Evolutionary conservation across 2,113 vertebrate species (phyloP).

Genomic region (Spilogale gracilis): DNA sequence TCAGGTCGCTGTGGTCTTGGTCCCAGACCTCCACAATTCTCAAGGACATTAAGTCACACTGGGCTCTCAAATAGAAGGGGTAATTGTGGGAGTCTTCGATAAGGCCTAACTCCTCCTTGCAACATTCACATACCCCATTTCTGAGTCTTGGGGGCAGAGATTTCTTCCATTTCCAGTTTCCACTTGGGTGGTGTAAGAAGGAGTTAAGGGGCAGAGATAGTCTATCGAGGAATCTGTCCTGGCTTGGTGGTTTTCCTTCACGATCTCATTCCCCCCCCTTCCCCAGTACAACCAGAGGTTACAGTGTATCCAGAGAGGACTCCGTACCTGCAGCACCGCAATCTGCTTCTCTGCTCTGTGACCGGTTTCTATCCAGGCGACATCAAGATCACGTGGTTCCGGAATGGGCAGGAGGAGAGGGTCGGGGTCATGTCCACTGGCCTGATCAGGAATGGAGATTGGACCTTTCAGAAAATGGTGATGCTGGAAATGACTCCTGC

Average conservation of each 20-base stretch:
- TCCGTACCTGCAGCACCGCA: conserved; percentile 36
- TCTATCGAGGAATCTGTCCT: too few relatives aligned
- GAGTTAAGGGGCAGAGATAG: not conserved
- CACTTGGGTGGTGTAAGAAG: not conserved
- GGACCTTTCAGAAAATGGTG: conserved; percentile 67
- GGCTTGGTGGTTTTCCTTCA: not conserved
- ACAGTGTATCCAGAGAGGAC: conserved; percentile 65
- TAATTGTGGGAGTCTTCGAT: not conserved
- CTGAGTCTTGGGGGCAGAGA: not conserved
- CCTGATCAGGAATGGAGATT: conserved; percentile 62
- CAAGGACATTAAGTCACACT: not conserved
- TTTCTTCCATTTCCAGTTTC: not conserved
- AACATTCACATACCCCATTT: not conserved
- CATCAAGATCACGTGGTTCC: conserved; percentile 66
- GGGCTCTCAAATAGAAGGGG: not conserved
- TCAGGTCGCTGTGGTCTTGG: not conserved
- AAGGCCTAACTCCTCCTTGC: not conserved
- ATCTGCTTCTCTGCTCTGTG: conserved; percentile 81
- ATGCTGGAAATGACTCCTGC: conserved; percentile 78
- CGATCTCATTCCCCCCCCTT: not conserved
- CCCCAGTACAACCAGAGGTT: conserved; percentile 75
- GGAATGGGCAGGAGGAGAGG: conserved; percentile 64
- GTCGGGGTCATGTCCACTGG: conserved; percentile 49
- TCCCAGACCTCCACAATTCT: not conserved
- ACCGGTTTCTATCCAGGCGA: conserved; percentile 83